These are phyloP conservation scores for Escarpia spicata DNA, from an alignment of 2,888 invertebrate species.

Conservation along the genomic window DNA sequence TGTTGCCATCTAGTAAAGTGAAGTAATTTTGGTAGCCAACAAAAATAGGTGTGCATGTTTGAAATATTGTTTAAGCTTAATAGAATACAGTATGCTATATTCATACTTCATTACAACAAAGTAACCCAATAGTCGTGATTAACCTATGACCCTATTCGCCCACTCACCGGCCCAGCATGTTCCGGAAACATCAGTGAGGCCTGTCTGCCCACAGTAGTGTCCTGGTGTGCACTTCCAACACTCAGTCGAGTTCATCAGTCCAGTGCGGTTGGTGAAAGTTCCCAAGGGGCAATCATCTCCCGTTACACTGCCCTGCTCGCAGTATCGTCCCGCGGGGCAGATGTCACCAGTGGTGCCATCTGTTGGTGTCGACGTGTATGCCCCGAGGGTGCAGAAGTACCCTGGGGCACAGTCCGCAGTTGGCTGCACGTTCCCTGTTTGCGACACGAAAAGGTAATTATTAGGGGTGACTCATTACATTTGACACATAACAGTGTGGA, in stretches of 20 bases:
- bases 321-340: constrained; percentile 57
- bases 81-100: background rate
- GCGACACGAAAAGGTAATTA: background rate
- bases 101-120: background rate
- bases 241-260: constrained; percentile 49
- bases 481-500: background rate
- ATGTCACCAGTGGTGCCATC: constrained; percentile 55
- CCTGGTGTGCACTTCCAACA: constrained; percentile 58
- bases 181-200: constrained; percentile 55
- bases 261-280: constrained; percentile 50
- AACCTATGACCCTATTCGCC: background rate
- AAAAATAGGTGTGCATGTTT: too few species aligned
- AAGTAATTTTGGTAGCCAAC: too few species aligned
- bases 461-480: background rate
- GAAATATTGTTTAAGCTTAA: background rate
- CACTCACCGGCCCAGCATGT: constrained; percentile 58
- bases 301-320: constrained; percentile 52
- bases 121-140: background rate
- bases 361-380: constrained; percentile 54
- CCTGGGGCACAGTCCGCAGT: constrained; percentile 55
- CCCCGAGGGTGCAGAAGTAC: constrained; percentile 55
- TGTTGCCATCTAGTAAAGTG: too few species aligned
- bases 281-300: constrained; percentile 56
- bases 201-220: constrained; percentile 55
- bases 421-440: constrained; percentile 55